A percentile compares a stretch with the other conserved stretches of the same genome.
Evolutionary conservation across 1,140 invertebrate species (phyloP).

Genomic region (Drosophila equinoxialis): DNA sequence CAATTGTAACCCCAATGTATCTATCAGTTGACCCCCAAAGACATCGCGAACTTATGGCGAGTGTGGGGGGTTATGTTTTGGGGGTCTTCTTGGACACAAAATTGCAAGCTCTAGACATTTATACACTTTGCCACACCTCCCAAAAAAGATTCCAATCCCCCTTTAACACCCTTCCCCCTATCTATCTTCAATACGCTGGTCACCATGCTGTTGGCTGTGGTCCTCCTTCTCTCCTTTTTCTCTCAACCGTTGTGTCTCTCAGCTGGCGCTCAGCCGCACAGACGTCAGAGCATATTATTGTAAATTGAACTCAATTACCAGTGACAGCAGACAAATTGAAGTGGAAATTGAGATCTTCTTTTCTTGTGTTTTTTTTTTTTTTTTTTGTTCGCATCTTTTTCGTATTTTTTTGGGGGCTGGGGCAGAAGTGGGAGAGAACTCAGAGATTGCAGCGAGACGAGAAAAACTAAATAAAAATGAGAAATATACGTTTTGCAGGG

Average conservation of each 20-base stretch:
- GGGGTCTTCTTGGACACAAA: conserved; percentile 52
- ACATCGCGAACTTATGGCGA: conserved; percentile 6
- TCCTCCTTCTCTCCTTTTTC: not conserved
- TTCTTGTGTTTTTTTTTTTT: conserved; percentile 9
- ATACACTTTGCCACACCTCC: conserved; percentile 55
- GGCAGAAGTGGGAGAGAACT: conserved; percentile 19
- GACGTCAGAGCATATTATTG: conserved; percentile 81
- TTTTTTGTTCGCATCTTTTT: not conserved
- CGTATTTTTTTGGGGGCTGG: conserved; percentile 23
- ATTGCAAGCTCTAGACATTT: conserved; percentile 76
- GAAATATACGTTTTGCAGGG: conserved; percentile 49
- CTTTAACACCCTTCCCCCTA: not conserved
- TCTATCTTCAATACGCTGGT: no score
- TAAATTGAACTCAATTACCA: conserved; percentile 83
- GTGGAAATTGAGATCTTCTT: conserved; percentile 83
- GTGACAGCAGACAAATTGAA: conserved; percentile 82
- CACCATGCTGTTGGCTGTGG: not conserved
- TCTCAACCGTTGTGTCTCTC: conserved; percentile 18
- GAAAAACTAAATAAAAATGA: conserved; percentile 72
- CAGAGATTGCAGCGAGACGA: conserved; percentile 28
- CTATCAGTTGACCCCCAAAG: conserved; percentile 55
- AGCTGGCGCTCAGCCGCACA: conserved; percentile 63
- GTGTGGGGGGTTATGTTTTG: not conserved
- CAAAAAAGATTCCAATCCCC: not conserved
- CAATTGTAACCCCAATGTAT: conserved; percentile 55